Base-by-base conservation (phyloP, 2,797 vertebrate genomes). In the Poecile montanus region DNA sequence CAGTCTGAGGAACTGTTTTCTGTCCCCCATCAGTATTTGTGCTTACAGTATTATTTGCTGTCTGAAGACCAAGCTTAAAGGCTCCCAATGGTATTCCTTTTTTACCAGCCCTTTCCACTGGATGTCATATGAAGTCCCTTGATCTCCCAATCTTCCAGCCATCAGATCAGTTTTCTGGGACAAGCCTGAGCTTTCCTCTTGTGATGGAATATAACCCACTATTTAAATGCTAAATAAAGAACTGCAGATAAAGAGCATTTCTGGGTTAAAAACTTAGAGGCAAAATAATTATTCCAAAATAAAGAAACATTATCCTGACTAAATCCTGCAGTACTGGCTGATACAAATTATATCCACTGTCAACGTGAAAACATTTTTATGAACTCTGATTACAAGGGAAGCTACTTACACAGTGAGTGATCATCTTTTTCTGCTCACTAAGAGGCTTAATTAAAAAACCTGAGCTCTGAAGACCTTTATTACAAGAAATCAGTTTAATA, bases 391-490 rank as follows among this genome's bases (percentile, higher is more conserved):
- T 72, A 58, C 30, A 75, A 75, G 32, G 16, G 76, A 85, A 91
- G 85, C 72, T 78, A 45, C 62, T 80, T 83, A 44, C 29, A 42
- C 56, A 66, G 45, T 6, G 11, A 81, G 26, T 5, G 18, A 67
- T 95, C 75, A 56, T 80, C 50, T 61, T 84, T 66, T 71, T 53
- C 19, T 85, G 54, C 40, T 81, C 61, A 85, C 34, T 83, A 75
- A 85, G 88, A 70, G 40, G n/a, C 44, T 68, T 75, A 57, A 88
- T 57, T 85, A 72, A 89, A 92, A 71, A 89, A 17, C n/a, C n/a
- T 89, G 65, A 74, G 44, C 47, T 75, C 48, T 68, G 56, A 85
- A 95, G 78, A 58, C 34, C 18, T 21, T 61, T 91, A 40, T 75
- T 84, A 82, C 63, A 71, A 63, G 42, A 87, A 92, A 87, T 50